Conservation (phyloP, 2,888 invertebrate species). For the Ophioninae sp. region DNA sequence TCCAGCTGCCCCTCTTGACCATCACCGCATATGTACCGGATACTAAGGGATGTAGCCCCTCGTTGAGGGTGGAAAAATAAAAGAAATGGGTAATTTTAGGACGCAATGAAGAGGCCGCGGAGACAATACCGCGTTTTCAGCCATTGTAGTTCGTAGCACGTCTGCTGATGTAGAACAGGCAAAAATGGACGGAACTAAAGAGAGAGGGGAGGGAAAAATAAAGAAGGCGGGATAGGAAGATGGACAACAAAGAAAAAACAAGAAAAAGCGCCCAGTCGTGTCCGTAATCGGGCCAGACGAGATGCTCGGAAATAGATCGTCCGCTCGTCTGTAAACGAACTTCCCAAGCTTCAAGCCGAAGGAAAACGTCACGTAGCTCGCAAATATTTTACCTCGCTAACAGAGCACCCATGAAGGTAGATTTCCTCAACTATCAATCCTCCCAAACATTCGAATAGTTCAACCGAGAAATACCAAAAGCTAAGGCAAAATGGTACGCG, state of each 20-base stretch:
- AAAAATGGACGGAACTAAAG: not conserved
- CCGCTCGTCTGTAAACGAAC: slow-evolving; percentile 10
- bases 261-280: slow-evolving; percentile 18
- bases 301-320: slow-evolving; percentile 61
- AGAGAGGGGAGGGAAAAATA: not conserved
- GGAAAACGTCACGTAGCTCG: slow-evolving; percentile 52
- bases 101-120: slow-evolving; percentile 5
- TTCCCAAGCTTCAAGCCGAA: slow-evolving; percentile 24
- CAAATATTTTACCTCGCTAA: slow-evolving; percentile 56
- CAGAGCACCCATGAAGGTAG: not conserved
- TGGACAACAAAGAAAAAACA: not conserved
- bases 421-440: slow-evolving; percentile 12
- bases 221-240: not conserved
- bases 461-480: not conserved
- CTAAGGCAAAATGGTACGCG: not conserved
- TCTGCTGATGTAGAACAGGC: not conserved
- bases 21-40: slow-evolving; percentile 1
- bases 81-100: not conserved
- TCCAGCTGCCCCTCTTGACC: not conserved
- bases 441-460: not conserved
- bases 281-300: slow-evolving; percentile 60
- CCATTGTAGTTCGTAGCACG: slow-evolving; percentile 17
- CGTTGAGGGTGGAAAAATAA: slow-evolving; percentile 26
- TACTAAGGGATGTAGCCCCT: not conserved
- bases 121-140: slow-evolving; percentile 14